A percentile compares a stretch with the other conserved stretches of the same genome.
phyloP scores from a whole-genome alignment of 2,113 vertebrate genomes.

The Narcine bancroftii region DNA sequence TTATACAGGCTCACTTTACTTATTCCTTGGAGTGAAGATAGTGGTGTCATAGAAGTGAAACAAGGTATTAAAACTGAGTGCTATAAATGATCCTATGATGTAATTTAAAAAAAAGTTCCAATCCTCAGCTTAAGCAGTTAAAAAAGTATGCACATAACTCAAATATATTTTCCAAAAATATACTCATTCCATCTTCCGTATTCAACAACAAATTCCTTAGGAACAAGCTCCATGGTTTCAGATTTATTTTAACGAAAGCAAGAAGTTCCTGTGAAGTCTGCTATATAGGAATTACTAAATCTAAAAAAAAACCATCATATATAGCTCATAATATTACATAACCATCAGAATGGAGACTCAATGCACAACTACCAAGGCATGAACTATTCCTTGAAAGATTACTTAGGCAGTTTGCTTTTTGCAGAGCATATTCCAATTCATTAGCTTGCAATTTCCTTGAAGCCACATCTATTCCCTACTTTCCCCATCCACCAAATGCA shows the following conservation, averaged over 20 bases:
- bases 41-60: background rate
- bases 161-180: background rate
- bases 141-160: background rate
- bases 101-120: background rate
- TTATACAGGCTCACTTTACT: background rate
- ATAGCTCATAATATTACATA: background rate
- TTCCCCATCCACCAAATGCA: too few species aligned
- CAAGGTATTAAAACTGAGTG: background rate
- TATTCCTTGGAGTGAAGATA: background rate
- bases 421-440: background rate
- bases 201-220: background rate
- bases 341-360: background rate
- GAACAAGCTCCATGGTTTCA: background rate
- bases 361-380: background rate
- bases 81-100: background rate
- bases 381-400: background rate
- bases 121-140: background rate
- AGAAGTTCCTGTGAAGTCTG: background rate
- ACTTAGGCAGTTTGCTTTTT: background rate
- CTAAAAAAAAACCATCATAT: background rate
- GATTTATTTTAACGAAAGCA: background rate
- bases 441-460: background rate
- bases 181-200: background rate
- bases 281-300: background rate
- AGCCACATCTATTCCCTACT: too few species aligned